phyloP scores from a whole-genome alignment of 2,113 vertebrate genomes.

The Phoenicopterus ruber region DNA sequence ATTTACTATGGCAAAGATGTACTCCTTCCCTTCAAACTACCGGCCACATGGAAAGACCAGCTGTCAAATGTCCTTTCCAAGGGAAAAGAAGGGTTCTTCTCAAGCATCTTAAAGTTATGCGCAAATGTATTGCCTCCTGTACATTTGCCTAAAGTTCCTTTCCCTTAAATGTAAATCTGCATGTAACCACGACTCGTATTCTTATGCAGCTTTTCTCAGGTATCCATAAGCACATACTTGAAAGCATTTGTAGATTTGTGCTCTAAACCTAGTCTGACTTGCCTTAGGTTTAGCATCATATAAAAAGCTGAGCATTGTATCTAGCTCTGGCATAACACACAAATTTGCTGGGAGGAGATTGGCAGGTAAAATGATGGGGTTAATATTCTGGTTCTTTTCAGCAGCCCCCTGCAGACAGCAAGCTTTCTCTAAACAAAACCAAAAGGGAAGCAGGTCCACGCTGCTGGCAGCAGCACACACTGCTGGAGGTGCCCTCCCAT shows the following conservation, averaged over 20 bases:
- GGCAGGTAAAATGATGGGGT: not conserved
- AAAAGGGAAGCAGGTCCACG: not conserved
- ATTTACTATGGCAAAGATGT: not conserved
- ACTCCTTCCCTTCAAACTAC: not conserved
- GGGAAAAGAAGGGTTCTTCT: not conserved
- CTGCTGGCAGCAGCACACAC: not conserved
- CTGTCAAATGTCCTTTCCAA: not conserved
- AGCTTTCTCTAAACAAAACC: not conserved
- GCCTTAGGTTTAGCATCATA: not conserved
- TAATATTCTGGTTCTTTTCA: not conserved
- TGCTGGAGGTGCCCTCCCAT: not conserved
- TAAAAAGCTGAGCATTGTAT: not conserved
- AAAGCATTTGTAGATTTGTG: not conserved
- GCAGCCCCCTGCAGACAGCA: not conserved
- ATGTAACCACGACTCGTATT: not conserved
- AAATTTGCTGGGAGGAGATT: not conserved
- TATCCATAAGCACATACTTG: not conserved
- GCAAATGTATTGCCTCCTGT: not conserved
- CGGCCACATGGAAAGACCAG: not conserved
- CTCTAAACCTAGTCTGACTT: not conserved
- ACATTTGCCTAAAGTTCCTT: not conserved
- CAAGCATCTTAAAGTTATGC: not conserved
- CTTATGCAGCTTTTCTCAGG: not conserved
- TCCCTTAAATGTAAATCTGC: not conserved
- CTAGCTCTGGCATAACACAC: not conserved